These are phyloP conservation scores for Nymphicus hollandicus DNA, from an alignment of 2,113 vertebrate genomes.

Conservation along the genomic window DNA sequence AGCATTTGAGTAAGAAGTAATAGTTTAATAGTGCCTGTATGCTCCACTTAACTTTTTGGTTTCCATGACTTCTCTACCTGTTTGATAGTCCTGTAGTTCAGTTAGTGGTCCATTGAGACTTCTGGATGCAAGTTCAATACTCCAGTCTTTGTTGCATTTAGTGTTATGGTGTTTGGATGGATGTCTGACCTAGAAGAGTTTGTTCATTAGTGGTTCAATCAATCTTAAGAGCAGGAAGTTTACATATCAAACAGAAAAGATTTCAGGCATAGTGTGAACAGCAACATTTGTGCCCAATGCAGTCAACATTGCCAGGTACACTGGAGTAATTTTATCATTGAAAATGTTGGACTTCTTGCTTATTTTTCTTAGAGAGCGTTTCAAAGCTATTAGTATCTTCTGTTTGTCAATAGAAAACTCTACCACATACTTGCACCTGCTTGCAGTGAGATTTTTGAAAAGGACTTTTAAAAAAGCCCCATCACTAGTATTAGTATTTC, in stretches of 20 bases:
- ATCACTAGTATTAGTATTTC: not conserved
- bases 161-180: not conserved
- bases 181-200: not conserved
- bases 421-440: not conserved
- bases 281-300: not conserved
- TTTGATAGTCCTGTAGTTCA: not conserved
- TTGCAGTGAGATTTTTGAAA: not conserved
- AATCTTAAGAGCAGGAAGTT: not conserved
- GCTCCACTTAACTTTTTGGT: not conserved
- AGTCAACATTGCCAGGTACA: not conserved
- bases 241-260: slow-evolving; percentile 15
- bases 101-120: not conserved
- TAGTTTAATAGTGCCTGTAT: not conserved
- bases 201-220: not conserved
- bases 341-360: not conserved
- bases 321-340: not conserved
- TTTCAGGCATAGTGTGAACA: not conserved
- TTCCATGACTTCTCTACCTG: not conserved
- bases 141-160: not conserved
- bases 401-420: not conserved
- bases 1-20: not conserved
- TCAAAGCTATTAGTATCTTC: not conserved
- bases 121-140: not conserved
- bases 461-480: not conserved
- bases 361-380: not conserved